These are phyloP conservation scores for Poeciliopsis infans DNA, from an alignment of 2,797 vertebrate species.

Conservation along the genomic window DNA sequence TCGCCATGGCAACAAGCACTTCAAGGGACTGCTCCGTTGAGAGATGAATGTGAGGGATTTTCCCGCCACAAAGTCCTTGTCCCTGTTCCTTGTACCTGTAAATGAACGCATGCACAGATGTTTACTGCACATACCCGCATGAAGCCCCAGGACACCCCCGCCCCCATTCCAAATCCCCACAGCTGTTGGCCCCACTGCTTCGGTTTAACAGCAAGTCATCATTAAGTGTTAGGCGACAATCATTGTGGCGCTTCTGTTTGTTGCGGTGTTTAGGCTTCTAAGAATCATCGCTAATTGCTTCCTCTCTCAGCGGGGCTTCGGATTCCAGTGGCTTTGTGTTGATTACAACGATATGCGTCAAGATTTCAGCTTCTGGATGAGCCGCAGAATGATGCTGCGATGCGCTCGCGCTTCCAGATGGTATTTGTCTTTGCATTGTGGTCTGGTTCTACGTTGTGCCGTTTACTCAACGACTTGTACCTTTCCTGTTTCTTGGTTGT, in stretches of 20 bases:
- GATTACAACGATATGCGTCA: constrained; percentile 52
- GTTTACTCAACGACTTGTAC: constrained; percentile 54
- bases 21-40: constrained; percentile 57
- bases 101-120: constrained; percentile 33
- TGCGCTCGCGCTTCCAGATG: constrained; percentile 55
- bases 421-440: constrained; percentile 53
- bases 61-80: constrained; percentile 21
- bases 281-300: constrained; percentile 35
- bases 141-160: rapidly evolving
- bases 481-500: constrained; percentile 10
- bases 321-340: constrained; percentile 49
- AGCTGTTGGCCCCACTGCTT: constrained; percentile 53
- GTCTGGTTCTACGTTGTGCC: constrained; percentile 34
- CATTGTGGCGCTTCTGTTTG: constrained; percentile 21
- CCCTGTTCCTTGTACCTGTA: background rate
- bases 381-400: constrained; percentile 13
- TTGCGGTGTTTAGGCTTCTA: constrained; percentile 32
- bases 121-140: background rate
- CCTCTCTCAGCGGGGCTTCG: constrained; percentile 30
- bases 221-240: constrained; percentile 46
- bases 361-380: constrained; percentile 41
- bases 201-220: constrained; percentile 36
- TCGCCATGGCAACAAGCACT: constrained; percentile 72
- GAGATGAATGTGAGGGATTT: constrained; percentile 48
- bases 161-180: constrained; percentile 4